Base-by-base conservation (phyloP, 2,888 invertebrate genomes). In the Cephus pygmeus region DNA sequence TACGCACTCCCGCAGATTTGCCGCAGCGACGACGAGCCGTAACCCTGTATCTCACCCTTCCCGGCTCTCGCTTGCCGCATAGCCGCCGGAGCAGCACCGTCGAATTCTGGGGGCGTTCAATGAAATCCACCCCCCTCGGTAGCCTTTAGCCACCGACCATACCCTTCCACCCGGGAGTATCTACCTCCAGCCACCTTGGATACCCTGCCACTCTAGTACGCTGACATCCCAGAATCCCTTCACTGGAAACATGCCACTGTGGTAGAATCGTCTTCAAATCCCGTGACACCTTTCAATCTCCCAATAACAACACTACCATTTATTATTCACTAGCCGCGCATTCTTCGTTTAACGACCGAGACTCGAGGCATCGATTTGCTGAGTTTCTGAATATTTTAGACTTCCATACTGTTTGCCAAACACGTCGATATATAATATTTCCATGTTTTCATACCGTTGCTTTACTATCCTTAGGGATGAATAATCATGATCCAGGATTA, bases 41-140 rank as follows among this genome's bases (percentile, higher is more conserved):
- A 81, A 81, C 81, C 79, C 83, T 83, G 75, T 80, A 68, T 69
- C 81, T 76, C 68, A 69, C 77, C 34, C 73, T 77, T 78, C 56
- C 75, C 74, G 30, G 69, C 75, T 79, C 76, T 75, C 77, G 35
- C 84, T 83, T 81, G 84, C 85, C 85, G 87, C 88, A 87, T 85
- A 85, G 84, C 82, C 86, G 82, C 83, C 82, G 87, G 79, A 87
- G 90, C 90, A 89, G 90, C 90, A 90, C 90, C 86, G 87, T 87
- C 85, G 87, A 88, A 86, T 88, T 90, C 89, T 86, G 82, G 84
- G 79, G 79, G 82, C 87, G 88, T 89, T 90, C 90, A 86, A 89
- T 89, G 88, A 89, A 88, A 89, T 86, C 82, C 83, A 81, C 83
- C 84, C 84, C 81, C 75, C 81, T 80, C 75, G 76, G 76, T 73